Conservation (phyloP, 2,888 invertebrate species). For the Trichacis sp. region DNA sequence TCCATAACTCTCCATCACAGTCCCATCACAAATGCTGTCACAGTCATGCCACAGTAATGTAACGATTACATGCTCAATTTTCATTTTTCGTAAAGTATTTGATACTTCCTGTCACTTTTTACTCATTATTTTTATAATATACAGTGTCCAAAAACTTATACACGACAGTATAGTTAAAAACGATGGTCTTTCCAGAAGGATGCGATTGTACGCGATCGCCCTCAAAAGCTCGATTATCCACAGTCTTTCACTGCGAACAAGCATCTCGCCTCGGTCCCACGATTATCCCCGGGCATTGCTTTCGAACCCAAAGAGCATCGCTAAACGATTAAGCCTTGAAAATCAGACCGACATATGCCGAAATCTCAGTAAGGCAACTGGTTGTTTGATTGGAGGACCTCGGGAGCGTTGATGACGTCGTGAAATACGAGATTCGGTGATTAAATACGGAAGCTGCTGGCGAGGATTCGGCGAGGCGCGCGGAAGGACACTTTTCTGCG, state of each 20-base stretch:
- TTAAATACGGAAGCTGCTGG: conserved; percentile 60
- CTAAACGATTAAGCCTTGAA: conserved; percentile 27
- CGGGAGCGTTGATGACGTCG: conserved; percentile 5
- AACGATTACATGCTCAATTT: no score
- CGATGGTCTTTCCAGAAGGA: no score
- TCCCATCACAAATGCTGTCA: no score
- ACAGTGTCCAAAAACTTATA: no score
- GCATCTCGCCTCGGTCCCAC: conserved; percentile 63
- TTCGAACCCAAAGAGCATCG: conserved; percentile 20
- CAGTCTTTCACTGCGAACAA: conserved; percentile 66
- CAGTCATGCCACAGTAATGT: no score
- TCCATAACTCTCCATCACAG: no score
- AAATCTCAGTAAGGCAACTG: neutral
- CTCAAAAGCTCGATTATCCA: conserved; percentile 49
- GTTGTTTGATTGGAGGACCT: neutral
- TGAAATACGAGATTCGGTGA: conserved; percentile 51
- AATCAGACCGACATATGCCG: conserved; percentile 22
- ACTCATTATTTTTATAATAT: no score
- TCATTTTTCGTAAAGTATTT: no score
- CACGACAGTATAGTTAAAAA: no score
- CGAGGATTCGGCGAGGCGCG: conserved; percentile 52
- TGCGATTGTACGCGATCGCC: neutral
- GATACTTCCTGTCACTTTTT: no score
- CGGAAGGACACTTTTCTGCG: conserved; percentile 51
- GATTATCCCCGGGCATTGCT: conserved; percentile 54